Evolutionary conservation across 2,113 vertebrate species (phyloP), one percentile per base, ranked within the genome.

Genomic region (Xyliphius kryptos): DNA sequence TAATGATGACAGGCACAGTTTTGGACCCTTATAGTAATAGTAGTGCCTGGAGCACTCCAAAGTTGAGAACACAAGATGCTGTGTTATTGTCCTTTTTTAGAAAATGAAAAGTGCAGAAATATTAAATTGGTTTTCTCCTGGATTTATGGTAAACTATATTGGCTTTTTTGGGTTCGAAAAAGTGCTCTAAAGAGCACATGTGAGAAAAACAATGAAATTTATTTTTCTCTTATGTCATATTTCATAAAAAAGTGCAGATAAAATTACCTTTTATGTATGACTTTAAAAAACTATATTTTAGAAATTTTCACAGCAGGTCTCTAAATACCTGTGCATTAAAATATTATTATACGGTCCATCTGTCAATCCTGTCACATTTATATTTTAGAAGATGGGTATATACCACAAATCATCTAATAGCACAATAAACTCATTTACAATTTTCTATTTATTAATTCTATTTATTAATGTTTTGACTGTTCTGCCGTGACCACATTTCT

Each of bases 301-400:
- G 16, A 36, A n/a, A 9, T 21, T 43, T 51, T 58, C 20, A 58
- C 8, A 36, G 15, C 36, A 32, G n/a, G 50, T 66, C 19, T 49
- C 49, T 52, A 60, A 58, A 59, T 60, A 52, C 59, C 52, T 59
- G 56, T 50, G 11, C 37, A 48, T 16, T 21, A 59, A 67, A 59
- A 37, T 58, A 60, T 52, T 67, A 55, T 44, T 17, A 67, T 13
- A 37, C 46, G 21, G 38, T 51, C 22, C 56, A 59, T 44, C 20
- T 60, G 56, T 53, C 48, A 43, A 59, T 19, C 37, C 26, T 5
- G 4, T 32, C 26, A 32, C 26, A 32, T 32, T 32, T 5, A 32
- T 32, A 32, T 32, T 3, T 32, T 6, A 32, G 26, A 32, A 32
- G 26, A 3, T 32, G 26, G 26, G 7, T 3, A 3, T 32, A 32